These are phyloP conservation scores for Hylomyscus alleni DNA, from an alignment of 2,797 vertebrate genomes.

Conservation along the genomic window DNA sequence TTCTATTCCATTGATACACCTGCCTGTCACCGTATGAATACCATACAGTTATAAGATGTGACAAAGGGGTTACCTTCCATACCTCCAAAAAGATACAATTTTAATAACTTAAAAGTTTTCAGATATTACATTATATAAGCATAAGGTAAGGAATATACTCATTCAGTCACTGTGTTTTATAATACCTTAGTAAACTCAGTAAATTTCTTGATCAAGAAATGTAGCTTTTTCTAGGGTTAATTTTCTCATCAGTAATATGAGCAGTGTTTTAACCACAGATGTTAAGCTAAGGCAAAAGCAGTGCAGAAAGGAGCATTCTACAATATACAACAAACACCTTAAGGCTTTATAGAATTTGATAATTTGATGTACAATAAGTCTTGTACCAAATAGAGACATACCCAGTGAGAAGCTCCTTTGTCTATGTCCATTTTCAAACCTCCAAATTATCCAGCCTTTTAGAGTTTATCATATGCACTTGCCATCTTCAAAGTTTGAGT, in stretches of 20 bases:
- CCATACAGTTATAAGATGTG: background rate
- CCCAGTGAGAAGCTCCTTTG: background rate
- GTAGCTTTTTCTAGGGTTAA: background rate
- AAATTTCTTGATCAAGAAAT: background rate
- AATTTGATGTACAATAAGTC: background rate
- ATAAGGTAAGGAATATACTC: background rate
- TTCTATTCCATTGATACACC: too few relatives aligned
- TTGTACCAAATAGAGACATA: background rate
- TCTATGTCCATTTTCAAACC: background rate
- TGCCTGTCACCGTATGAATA: too few relatives aligned
- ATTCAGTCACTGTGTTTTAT: background rate
- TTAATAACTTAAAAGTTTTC: background rate
- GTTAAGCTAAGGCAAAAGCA: background rate
- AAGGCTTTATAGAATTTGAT: background rate
- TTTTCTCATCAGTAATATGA: background rate
- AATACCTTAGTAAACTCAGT: background rate
- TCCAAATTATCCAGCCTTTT: background rate
- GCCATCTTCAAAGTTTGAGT: background rate
- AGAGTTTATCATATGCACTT: background rate
- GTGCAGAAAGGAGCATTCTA: background rate
- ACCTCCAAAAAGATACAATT: background rate
- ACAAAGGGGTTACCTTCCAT: too few relatives aligned
- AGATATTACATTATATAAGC: background rate
- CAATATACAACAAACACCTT: background rate
- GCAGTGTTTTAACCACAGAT: background rate